phyloP scores from a whole-genome alignment of 1,140 invertebrate species.

The Heliothis subflexa region DNA sequence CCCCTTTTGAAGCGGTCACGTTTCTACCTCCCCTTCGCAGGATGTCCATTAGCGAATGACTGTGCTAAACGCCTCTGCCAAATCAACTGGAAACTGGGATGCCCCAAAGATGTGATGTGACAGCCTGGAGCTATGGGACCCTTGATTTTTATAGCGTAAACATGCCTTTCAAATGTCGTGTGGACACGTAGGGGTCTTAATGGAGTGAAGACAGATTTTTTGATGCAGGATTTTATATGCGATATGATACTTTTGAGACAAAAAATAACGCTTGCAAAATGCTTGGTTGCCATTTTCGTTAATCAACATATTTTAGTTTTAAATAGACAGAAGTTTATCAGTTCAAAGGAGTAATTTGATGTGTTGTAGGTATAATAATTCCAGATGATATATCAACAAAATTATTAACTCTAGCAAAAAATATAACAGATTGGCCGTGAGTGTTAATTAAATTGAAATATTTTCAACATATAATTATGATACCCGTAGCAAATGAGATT shows the following conservation, averaged over 20 bases:
- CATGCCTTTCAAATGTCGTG: conserved; percentile 31
- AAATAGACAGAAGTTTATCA: too few relatives aligned
- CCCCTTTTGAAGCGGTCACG: conserved; percentile 32
- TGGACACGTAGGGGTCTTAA: conserved; percentile 8
- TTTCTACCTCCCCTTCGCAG: conserved; percentile 7
- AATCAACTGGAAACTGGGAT: conserved; percentile 44
- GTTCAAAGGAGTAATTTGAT: too few relatives aligned
- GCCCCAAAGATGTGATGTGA: conserved; percentile 2
- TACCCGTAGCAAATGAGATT: neutral
- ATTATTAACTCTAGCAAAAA: neutral
- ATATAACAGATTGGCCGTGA: neutral
- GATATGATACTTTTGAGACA: neutral
- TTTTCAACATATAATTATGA: neutral
- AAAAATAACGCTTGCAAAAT: too few relatives aligned
- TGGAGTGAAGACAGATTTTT: neutral
- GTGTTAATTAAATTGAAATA: neutral
- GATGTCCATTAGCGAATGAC: conserved; percentile 47
- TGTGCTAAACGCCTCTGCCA: conserved; percentile 34
- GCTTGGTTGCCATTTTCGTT: too few relatives aligned
- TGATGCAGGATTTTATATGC: neutral
- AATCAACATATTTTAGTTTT: too few relatives aligned
- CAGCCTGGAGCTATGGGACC: conserved; percentile 14
- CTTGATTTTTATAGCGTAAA: conserved; percentile 28
- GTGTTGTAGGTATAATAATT: neutral
- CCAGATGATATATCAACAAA: neutral